Evolutionary conservation across 2,113 vertebrate genomes (phyloP).

Genomic region (Centrocercus urophasianus): DNA sequence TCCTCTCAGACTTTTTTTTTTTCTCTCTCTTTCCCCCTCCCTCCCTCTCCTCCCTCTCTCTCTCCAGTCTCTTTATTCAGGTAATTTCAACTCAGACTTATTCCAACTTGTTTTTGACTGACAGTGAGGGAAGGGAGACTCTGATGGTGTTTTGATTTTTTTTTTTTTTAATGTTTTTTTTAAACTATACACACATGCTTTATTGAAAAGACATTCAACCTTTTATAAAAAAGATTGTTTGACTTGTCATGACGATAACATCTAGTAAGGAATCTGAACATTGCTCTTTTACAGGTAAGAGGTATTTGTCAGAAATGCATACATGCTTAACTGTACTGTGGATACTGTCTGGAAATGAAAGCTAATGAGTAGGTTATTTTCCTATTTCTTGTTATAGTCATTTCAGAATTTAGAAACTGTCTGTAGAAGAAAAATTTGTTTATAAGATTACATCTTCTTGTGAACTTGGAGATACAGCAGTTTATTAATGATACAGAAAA

Average conservation of each 20-base stretch:
- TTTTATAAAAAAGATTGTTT: conserved; percentile 34
- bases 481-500: conserved; percentile 47
- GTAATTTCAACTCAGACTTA: conserved; percentile 82
- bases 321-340: conserved; percentile 22
- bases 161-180: background rate
- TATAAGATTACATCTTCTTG: conserved; percentile 49
- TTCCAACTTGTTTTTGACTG: conserved; percentile 82
- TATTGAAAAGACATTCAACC: conserved; percentile 50
- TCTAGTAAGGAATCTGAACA: conserved; percentile 65
- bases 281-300: conserved; percentile 78
- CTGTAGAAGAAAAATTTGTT: conserved; percentile 34
- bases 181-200: conserved; percentile 11
- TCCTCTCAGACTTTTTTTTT: conserved; percentile 71
- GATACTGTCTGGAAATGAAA: conserved; percentile 33
- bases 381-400: conserved; percentile 12
- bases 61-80: conserved; percentile 74
- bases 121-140: conserved; percentile 66
- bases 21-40: conserved; percentile 41
- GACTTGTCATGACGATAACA: conserved; percentile 66
- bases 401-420: conserved; percentile 32
- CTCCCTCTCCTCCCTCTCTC: conserved; percentile 58
- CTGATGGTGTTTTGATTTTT: background rate
- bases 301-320: conserved; percentile 42
- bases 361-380: conserved; percentile 34
- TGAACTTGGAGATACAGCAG: conserved; percentile 35